These are phyloP conservation scores for Caenorhabditis angaria DNA, from an alignment of 2,888 invertebrate genomes.

Conservation along the genomic window DNA sequence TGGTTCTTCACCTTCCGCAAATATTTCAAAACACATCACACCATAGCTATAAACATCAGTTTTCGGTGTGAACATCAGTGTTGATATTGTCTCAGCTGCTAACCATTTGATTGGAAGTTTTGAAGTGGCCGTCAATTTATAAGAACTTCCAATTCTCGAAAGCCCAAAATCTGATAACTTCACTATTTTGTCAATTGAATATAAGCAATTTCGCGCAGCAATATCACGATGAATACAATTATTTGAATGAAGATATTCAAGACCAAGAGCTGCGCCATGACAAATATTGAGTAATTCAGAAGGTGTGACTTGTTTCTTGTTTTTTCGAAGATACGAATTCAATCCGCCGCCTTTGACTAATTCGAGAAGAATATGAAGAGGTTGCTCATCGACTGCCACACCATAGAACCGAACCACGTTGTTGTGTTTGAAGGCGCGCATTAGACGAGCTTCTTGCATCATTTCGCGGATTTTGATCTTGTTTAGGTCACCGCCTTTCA, in stretches of 20 bases:
- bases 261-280: conserved; percentile 18
- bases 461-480: conserved; percentile 47
- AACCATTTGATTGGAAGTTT: conserved; percentile 47
- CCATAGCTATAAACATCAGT: conserved; percentile 36
- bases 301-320: neutral
- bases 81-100: conserved; percentile 22
- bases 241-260: conserved; percentile 30
- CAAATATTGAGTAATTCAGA: conserved; percentile 14
- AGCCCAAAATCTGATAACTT: conserved; percentile 50
- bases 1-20: conserved; percentile 46
- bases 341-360: conserved; percentile 38
- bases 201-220: conserved; percentile 33
- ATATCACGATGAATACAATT: conserved; percentile 40
- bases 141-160: conserved; percentile 24
- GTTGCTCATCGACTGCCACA: conserved; percentile 47
- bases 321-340: conserved; percentile 18
- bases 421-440: conserved; percentile 38
- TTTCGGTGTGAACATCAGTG: neutral
- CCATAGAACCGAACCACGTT: conserved; percentile 49
- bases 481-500: conserved; percentile 24
- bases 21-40: conserved; percentile 50
- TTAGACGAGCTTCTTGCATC: conserved; percentile 50
- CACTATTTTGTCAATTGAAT: conserved; percentile 20
- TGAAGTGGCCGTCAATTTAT: conserved; percentile 27
- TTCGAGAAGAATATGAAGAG: conserved; percentile 46